Base-by-base conservation (phyloP, 2,797 vertebrate genomes). In the Garrulus glandarius region DNA sequence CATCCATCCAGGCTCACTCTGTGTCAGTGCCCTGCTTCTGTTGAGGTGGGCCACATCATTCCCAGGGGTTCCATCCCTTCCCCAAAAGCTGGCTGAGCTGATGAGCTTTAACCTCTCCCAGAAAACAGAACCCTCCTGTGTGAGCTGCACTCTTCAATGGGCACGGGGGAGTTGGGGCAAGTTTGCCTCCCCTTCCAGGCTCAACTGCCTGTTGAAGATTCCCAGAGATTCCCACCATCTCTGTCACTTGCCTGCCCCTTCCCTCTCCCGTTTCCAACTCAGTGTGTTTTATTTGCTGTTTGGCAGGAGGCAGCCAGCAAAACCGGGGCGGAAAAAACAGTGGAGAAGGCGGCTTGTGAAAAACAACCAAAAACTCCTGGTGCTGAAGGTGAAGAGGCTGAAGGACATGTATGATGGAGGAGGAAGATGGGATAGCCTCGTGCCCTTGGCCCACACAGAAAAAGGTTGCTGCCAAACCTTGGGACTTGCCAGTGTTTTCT, bases 251-350 rank as follows among this genome's bases (percentile, higher is more conserved):
- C 36, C 44, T 61, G 30, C 39, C n/a, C 13, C n/a, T 49, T 34
- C 24, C 55, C 60, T 41, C 50, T 70, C 53, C 47, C 2, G 1
- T 71, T 65, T 83, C 74, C 27, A 9, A 3, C 77, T 46, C 36
- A 5, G 1, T 29, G 65, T 74, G 60, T 32, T 79, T 37, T 56
- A 26, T 94, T 86, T 95, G 50, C 49, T 90, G 22, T 95, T 84
- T 84, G 84, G 60, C 91, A 98, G 98, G 98, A 98, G 89, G 98
- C 98, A 60, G 98, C 98, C 83, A 97, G 91, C 95, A 98, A 96
- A 97, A 92, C 89, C 0, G 10, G 55, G 29, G 47, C 57, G 4
- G 95, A 93, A 84, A 97, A 92, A 96, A 55, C 75, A 55, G 32
- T 9, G 0, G 95, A 87, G 89, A 94, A 91, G 77, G 59, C 32